phyloP scores from a whole-genome alignment of 2,888 invertebrate genomes.

The Lycocerus yunnanus region DNA sequence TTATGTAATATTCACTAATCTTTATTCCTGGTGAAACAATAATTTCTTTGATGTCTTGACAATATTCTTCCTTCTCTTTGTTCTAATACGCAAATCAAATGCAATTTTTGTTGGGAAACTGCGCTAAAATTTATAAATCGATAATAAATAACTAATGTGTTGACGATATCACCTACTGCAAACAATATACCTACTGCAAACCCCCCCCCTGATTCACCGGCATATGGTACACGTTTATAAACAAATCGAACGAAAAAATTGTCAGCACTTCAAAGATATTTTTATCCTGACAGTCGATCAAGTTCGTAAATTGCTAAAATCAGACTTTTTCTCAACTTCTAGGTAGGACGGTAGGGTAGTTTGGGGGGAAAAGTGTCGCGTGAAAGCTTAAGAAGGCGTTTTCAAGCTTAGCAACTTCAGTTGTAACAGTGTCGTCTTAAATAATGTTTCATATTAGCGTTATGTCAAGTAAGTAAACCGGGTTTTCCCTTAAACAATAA shows the following conservation, averaged over 20 bases:
- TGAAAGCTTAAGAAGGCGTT: slow-evolving; percentile 16
- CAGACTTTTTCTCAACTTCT: neutral
- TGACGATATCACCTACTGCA: no score
- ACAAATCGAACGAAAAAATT: neutral
- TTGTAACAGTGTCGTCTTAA: neutral
- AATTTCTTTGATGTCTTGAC: no score
- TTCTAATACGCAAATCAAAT: no score
- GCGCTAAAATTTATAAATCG: neutral
- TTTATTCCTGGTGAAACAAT: no score
- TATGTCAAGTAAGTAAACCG: neutral
- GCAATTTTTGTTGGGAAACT: neutral
- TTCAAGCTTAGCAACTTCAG: neutral
- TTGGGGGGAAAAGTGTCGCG: neutral
- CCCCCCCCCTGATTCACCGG: neutral
- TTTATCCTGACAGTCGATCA: neutral
- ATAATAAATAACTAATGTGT: neutral
- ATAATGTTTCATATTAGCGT: neutral
- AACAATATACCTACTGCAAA: no score
- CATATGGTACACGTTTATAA: neutral
- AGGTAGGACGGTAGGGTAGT: neutral
- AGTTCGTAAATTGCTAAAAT: neutral
- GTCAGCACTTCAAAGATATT: neutral
- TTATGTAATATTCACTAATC: no score
- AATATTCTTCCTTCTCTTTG: no score
- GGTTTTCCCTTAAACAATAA: neutral